phyloP scores from a whole-genome alignment of 2,113 vertebrate species.

The Xiphophorus hellerii region DNA sequence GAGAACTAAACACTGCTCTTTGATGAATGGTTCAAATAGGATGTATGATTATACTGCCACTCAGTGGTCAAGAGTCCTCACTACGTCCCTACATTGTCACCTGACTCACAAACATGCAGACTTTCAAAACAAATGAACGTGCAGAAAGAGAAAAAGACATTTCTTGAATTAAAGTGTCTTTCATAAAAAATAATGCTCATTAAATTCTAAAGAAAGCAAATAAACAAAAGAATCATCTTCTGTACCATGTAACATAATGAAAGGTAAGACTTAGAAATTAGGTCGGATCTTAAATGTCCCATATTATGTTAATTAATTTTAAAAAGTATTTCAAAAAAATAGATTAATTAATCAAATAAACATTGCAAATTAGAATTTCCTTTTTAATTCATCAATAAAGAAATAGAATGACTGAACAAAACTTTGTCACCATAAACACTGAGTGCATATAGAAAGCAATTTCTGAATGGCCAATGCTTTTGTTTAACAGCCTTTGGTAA shows the following conservation, averaged over 20 bases:
- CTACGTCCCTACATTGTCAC: slow-evolving; percentile 5
- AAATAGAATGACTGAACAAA: neutral
- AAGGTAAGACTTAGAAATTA: no score
- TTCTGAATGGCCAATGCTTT: neutral
- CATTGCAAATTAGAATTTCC: neutral
- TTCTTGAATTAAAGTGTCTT: neutral
- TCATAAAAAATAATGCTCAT: neutral
- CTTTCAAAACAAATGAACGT: neutral
- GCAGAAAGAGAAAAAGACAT: neutral
- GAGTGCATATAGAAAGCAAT: no score
- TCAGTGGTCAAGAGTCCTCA: slow-evolving; percentile 57
- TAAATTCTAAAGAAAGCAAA: neutral
- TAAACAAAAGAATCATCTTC: neutral
- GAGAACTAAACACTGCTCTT: neutral
- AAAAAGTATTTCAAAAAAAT: no score
- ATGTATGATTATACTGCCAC: slow-evolving; percentile 54
- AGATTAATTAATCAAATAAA: no score
- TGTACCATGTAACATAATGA: neutral
- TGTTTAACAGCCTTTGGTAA: neutral
- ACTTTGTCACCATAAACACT: neutral
- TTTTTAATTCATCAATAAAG: neutral
- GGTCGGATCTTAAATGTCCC: no score
- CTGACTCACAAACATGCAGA: neutral
- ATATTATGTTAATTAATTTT: no score
- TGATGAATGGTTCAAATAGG: neutral